Percentiles rank a stretch among this genome's conserved stretches.
Evolutionary conservation across 2,797 vertebrate species (phyloP).

Genomic region (Typhlichthys subterraneus): DNA sequence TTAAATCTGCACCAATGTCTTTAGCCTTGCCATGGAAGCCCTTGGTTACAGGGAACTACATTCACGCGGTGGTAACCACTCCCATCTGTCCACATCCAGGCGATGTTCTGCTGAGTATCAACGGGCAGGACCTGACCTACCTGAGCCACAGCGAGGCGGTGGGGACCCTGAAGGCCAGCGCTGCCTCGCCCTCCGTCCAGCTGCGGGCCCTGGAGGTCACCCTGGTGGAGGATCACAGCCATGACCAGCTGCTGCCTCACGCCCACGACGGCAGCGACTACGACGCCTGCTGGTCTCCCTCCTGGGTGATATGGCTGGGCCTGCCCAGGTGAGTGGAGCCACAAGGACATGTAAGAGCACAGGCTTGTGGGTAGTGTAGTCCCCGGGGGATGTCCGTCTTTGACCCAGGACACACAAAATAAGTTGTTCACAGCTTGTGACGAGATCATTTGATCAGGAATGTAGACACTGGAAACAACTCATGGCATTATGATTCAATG

Average conservation of each 20-base stretch:
- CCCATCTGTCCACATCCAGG: slow-evolving; percentile 67
- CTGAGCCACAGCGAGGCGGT: slow-evolving; percentile 96
- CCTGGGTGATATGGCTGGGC: slow-evolving; percentile 98
- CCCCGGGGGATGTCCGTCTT: too few species aligned
- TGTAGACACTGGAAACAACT: too few species aligned
- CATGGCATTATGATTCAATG: too few species aligned
- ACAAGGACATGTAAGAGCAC: too few species aligned
- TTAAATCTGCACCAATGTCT: too few species aligned
- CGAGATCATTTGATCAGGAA: too few species aligned
- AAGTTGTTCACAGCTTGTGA: too few species aligned
- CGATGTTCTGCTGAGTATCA: slow-evolving; percentile 94
- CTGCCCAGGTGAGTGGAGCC: slow-evolving; percentile 86
- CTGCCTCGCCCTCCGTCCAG: slow-evolving; percentile 86
- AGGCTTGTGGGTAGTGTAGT: too few species aligned
- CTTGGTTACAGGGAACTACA: neutral
- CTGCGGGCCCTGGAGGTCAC: slow-evolving; percentile 92
- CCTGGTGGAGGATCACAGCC: slow-evolving; percentile 84
- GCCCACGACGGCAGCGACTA: slow-evolving; percentile 89
- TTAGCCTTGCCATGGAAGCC: too few species aligned
- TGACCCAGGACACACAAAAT: too few species aligned
- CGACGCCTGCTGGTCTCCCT: slow-evolving; percentile 96
- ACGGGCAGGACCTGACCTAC: slow-evolving; percentile 92
- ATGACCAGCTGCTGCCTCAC: slow-evolving; percentile 82
- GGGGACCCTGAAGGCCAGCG: slow-evolving; percentile 94
- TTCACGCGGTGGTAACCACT: neutral